Evolutionary conservation across 2,113 vertebrate species (phyloP).

Genomic region (Cyprinus carpio): DNA sequence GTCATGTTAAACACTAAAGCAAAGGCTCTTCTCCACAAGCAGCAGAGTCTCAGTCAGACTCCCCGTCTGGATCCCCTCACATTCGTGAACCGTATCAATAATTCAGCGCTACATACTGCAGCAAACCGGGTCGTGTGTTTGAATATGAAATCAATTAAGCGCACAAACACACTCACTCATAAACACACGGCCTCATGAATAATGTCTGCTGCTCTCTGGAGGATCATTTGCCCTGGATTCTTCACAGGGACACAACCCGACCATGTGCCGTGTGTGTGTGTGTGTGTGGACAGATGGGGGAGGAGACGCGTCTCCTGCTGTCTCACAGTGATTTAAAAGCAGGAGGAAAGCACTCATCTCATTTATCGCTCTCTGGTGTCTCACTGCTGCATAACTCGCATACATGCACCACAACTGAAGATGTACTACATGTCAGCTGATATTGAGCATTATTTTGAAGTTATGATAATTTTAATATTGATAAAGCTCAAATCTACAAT

Average conservation of each 20-base stretch:
- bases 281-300: constrained; percentile 66
- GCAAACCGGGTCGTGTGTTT: constrained; percentile 8
- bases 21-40: neutral
- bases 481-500: no score
- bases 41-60: neutral
- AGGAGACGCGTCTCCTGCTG: constrained; percentile 67
- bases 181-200: constrained; percentile 45
- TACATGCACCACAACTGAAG: neutral
- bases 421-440: neutral
- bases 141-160: constrained; percentile 44
- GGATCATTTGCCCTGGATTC: neutral
- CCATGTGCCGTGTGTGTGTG: constrained; percentile 13
- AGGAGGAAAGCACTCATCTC: constrained; percentile 59
- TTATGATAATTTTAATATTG: no score
- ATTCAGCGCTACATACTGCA: constrained; percentile 15
- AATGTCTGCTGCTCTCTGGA: constrained; percentile 15
- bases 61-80: neutral
- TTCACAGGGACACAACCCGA: neutral
- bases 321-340: constrained; percentile 58
- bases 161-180: constrained; percentile 45
- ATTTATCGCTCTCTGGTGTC: constrained; percentile 9
- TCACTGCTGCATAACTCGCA: neutral
- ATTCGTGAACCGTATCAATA: constrained; percentile 24
- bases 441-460: neutral
- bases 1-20: neutral